These are phyloP conservation scores for Cyanoderma ruficeps DNA, from an alignment of 2,113 vertebrate genomes.

Conservation along the genomic window DNA sequence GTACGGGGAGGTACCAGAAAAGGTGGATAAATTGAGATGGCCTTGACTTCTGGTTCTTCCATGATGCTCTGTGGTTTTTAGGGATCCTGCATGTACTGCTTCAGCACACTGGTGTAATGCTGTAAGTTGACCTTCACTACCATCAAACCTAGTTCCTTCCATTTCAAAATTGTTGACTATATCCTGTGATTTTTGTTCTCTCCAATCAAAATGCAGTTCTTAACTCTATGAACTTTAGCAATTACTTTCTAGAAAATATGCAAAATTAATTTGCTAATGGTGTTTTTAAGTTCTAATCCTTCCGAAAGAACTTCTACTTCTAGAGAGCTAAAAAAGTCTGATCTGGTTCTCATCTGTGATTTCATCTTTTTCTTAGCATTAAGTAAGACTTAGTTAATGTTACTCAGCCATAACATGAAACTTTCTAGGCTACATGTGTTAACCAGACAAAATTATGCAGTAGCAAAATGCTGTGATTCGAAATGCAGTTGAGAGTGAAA, in stretches of 20 bases:
- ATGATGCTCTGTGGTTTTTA: not conserved
- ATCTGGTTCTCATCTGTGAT: not conserved
- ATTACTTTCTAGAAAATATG: not conserved
- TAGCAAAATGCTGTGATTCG: not conserved
- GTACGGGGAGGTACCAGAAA: not conserved
- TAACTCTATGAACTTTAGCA: not conserved
- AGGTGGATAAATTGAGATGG: not conserved
- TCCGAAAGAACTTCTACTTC: not conserved
- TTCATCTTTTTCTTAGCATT: not conserved
- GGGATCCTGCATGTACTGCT: not conserved
- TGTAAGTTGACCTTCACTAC: not conserved
- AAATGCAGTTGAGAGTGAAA: not conserved
- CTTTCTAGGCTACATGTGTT: not conserved
- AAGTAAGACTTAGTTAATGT: not conserved
- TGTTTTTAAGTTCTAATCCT: not conserved
- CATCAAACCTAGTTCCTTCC: not conserved
- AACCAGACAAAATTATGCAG: not conserved
- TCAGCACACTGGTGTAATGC: not conserved
- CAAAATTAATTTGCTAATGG: not conserved
- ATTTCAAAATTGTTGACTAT: not conserved
- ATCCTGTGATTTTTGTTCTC: not conserved
- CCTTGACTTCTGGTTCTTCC: not conserved
- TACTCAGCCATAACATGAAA: not conserved
- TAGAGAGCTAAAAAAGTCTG: not conserved
- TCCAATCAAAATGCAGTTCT: not conserved